Conservation (phyloP, 2,888 invertebrate species). For the Dione vanillae region DNA sequence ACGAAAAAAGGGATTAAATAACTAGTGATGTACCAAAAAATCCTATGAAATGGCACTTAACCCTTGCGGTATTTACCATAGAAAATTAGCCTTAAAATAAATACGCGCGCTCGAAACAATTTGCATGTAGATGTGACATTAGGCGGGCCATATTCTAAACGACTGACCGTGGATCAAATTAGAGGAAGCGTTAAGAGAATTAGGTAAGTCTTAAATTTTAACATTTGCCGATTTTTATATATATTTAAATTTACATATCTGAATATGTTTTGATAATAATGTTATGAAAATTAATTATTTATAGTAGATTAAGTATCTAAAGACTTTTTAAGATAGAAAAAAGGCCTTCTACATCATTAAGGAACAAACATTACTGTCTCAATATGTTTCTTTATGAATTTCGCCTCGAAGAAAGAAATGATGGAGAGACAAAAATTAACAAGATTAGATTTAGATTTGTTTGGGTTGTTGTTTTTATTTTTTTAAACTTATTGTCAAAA, state of each 20-base stretch:
- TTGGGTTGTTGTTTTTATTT: too few species aligned
- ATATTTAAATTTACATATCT: background rate
- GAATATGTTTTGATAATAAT: background rate
- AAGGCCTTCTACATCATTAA: too few species aligned
- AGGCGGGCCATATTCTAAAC: constrained; percentile 53
- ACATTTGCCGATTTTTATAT: constrained; percentile 22
- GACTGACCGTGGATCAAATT: constrained; percentile 53
- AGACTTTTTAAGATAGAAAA: too few species aligned
- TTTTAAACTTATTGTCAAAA: too few species aligned
- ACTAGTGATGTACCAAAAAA: constrained; percentile 11
- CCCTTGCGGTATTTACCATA: constrained; percentile 78
- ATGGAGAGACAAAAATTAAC: too few species aligned
- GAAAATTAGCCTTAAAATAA: constrained; percentile 79
- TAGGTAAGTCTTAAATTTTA: constrained; percentile 43
- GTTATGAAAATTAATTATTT: too few species aligned
- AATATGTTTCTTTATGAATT: too few species aligned
- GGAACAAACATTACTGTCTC: too few species aligned
- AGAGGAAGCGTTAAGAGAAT: constrained; percentile 43
- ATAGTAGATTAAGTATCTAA: too few species aligned
- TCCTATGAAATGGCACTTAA: constrained; percentile 37
- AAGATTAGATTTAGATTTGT: too few species aligned
- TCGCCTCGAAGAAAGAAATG: too few species aligned
- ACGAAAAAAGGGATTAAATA: background rate
- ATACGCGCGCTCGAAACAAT: constrained; percentile 76
- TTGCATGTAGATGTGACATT: constrained; percentile 84